phyloP scores from a whole-genome alignment of 2,888 invertebrate species.

The Dromius quadrimaculatus region DNA sequence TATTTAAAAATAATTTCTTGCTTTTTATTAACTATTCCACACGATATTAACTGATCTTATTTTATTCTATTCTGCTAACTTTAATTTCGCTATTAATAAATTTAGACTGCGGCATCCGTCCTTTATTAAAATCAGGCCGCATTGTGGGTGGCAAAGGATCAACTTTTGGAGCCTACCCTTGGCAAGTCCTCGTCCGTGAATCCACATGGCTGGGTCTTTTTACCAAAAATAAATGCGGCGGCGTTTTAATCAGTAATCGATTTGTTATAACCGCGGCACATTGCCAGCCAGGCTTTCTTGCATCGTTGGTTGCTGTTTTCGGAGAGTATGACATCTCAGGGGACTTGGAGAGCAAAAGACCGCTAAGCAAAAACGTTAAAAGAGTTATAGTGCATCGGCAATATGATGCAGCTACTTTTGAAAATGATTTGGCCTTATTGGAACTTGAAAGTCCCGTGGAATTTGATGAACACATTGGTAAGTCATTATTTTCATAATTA shows the following conservation, averaged over 20 bases:
- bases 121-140: slow-evolving; percentile 81
- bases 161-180: slow-evolving; percentile 90
- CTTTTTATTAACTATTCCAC: slow-evolving; percentile 38
- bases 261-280: slow-evolving; percentile 94
- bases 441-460: slow-evolving; percentile 86
- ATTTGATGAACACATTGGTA: slow-evolving; percentile 87
- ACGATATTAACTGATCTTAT: slow-evolving; percentile 37
- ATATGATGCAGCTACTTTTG: slow-evolving; percentile 91
- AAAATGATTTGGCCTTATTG: slow-evolving; percentile 89
- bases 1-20: slow-evolving; percentile 29
- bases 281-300: slow-evolving; percentile 94
- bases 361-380: slow-evolving; percentile 85
- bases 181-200: slow-evolving; percentile 93
- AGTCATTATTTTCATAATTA: slow-evolving; percentile 57
- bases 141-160: slow-evolving; percentile 93
- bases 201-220: slow-evolving; percentile 94
- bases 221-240: slow-evolving; percentile 95
- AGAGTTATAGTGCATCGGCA: slow-evolving; percentile 89
- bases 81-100: slow-evolving; percentile 5
- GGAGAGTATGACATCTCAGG: slow-evolving; percentile 93
- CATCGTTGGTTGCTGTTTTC: slow-evolving; percentile 89
- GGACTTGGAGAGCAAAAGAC: slow-evolving; percentile 81
- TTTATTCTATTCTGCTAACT: slow-evolving; percentile 10
- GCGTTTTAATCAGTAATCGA: slow-evolving; percentile 88
- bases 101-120: slow-evolving; percentile 88